Conservation (phyloP, 2,797 vertebrate genomes). For the Otus scops region DNA sequence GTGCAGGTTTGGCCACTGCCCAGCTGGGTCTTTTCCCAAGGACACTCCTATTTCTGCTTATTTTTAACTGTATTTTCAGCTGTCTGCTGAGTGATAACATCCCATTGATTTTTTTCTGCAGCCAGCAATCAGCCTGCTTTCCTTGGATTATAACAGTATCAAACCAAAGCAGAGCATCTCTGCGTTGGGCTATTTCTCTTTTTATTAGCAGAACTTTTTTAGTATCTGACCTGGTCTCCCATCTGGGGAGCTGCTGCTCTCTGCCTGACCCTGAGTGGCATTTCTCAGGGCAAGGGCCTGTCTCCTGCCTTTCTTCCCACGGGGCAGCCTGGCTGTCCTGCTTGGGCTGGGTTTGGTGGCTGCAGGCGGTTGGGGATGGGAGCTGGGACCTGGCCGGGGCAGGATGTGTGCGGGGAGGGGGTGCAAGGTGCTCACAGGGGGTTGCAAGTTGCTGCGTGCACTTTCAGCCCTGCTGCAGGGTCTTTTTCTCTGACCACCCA, state of each 20-base stretch:
- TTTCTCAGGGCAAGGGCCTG: fast-evolving
- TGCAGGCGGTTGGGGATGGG: background rate
- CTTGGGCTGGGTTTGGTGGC: background rate
- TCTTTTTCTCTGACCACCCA: background rate
- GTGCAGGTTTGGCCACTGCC: background rate
- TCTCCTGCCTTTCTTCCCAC: background rate
- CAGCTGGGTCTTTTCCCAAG: background rate
- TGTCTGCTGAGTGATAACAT: background rate
- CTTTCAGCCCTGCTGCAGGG: background rate
- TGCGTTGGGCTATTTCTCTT: background rate
- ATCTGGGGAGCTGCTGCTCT: background rate
- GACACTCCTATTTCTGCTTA: background rate
- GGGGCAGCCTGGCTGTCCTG: background rate
- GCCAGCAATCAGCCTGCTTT: background rate
- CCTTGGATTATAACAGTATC: background rate
- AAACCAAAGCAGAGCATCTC: background rate
- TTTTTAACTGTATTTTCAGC: background rate
- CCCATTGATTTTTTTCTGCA: conserved; percentile 48
- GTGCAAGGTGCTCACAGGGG: background rate
- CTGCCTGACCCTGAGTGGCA: background rate
- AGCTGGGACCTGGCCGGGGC: background rate
- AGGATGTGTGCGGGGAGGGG: background rate
- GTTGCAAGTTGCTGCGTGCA: background rate
- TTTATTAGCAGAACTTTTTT: background rate
- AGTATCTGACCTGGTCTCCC: background rate